phyloP scores from a whole-genome alignment of 2,797 vertebrate genomes.

The Tarsius wallacei region DNA sequence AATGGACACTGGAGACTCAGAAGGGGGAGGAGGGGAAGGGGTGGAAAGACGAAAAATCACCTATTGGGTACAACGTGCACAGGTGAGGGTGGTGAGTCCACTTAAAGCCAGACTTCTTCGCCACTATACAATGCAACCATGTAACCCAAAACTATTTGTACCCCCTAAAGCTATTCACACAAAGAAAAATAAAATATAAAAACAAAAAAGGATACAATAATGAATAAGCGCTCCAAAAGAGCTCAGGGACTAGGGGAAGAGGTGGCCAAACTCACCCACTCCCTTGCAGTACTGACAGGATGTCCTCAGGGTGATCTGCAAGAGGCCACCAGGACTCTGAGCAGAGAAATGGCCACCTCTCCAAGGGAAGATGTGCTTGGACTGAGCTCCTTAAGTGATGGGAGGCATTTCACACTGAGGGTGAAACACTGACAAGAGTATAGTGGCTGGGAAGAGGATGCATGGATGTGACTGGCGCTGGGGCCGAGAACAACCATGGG shows the following conservation, averaged over 20 bases:
- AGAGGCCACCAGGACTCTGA: not conserved
- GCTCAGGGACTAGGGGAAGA: not conserved
- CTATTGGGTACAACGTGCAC: too few species aligned
- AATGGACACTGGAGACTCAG: too few species aligned
- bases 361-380: not conserved
- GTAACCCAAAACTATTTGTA: too few species aligned
- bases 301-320: too few species aligned
- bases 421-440: not conserved
- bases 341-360: not conserved
- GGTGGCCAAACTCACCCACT: not conserved
- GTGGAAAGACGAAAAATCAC: too few species aligned
- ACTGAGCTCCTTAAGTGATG: too few species aligned
- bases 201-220: not conserved
- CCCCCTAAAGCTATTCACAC: too few species aligned
- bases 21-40: too few species aligned
- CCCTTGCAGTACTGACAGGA: not conserved
- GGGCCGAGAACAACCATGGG: not conserved
- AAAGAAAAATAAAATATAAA: too few species aligned
- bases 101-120: too few species aligned
- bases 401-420: not conserved
- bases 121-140: too few species aligned
- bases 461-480: not conserved
- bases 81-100: too few species aligned
- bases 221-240: not conserved
- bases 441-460: not conserved